These are phyloP conservation scores for Limnodromus scolopaceus DNA, from an alignment of 2,797 vertebrate genomes.

Conservation along the genomic window DNA sequence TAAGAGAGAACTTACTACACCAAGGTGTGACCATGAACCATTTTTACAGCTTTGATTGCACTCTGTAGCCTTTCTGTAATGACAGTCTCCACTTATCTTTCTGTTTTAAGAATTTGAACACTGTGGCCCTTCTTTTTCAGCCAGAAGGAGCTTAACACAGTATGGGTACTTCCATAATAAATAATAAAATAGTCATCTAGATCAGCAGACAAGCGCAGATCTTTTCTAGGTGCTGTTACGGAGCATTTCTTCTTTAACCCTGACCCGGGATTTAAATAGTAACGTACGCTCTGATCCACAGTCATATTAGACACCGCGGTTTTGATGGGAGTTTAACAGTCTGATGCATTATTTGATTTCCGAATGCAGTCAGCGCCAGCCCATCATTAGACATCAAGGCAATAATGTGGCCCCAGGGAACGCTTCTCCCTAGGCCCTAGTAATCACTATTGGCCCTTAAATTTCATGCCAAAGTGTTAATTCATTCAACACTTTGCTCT, in stretches of 20 bases:
- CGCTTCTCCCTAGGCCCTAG: background rate
- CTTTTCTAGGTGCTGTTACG: background rate
- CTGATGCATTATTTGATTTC: constrained; percentile 55
- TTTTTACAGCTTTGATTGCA: background rate
- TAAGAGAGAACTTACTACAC: background rate
- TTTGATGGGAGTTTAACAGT: constrained; percentile 54
- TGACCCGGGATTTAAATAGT: background rate
- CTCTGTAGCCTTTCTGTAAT: background rate
- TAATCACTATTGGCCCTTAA: constrained; percentile 25
- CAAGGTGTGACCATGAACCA: background rate
- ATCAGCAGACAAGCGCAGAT: background rate
- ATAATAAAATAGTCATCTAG: background rate
- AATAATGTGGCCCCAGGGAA: constrained; percentile 27
- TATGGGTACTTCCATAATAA: background rate
- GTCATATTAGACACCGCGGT: background rate
- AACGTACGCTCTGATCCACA: background rate
- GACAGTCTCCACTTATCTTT: background rate
- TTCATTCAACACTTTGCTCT: constrained; percentile 46
- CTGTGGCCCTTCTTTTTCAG: background rate
- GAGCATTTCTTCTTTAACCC: background rate
- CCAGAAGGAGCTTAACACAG: background rate
- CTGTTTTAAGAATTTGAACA: background rate
- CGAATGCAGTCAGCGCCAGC: background rate
- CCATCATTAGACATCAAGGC: constrained; percentile 29
- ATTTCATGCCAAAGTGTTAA: constrained; percentile 4